Evolutionary conservation across 2,888 invertebrate genomes (phyloP), one percentile per base, ranked within the genome.

Genomic region (Halictus ligatus): DNA sequence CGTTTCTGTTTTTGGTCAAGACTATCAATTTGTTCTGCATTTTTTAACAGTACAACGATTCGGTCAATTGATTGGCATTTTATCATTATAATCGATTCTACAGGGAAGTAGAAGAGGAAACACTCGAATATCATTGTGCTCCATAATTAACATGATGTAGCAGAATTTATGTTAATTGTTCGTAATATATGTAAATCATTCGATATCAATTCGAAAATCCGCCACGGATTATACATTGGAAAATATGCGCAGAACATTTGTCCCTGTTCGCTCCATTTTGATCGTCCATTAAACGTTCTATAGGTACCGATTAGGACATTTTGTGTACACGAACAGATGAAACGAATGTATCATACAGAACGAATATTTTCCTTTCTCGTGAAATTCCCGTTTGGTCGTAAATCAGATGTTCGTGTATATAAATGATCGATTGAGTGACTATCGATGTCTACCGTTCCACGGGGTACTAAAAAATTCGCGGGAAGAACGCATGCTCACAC

Each of bases 401-500:
- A 67, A 21, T 2, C 25, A 74, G 18, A 87, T 89, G 75, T 87
- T 81, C 12, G n/a, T 58, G 40, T 43, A n/a, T 64, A 79, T 35
- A 79, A 35, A 89, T 89, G 80, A 89, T 81, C 75, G 75, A 81
- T 43, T 78, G 29, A 71, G 80, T 82, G 35, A 54, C 15, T 76
- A 58, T 71, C 72, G 75, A 78, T 60, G 78, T 75, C 48, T 72
- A 82, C 81, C 72, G 75, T 78, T 84, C 50, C 79, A 21, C 75
- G 46, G 67, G 82, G 67, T 75, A 43, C 54, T 69, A 54, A 75
- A 86, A 78, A 81, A 58, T 80, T 78, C 75, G 76, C 64, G n/a
- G 48, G 74, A 71, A 75, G 64, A 60, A 87, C 67, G 71, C 87
- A 89, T 87, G 81, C 83, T 80, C 81, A 83, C 83, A 54, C 83